Evolutionary conservation across 2,797 vertebrate genomes (phyloP).

Genomic region (Clarias fuscus): DNA sequence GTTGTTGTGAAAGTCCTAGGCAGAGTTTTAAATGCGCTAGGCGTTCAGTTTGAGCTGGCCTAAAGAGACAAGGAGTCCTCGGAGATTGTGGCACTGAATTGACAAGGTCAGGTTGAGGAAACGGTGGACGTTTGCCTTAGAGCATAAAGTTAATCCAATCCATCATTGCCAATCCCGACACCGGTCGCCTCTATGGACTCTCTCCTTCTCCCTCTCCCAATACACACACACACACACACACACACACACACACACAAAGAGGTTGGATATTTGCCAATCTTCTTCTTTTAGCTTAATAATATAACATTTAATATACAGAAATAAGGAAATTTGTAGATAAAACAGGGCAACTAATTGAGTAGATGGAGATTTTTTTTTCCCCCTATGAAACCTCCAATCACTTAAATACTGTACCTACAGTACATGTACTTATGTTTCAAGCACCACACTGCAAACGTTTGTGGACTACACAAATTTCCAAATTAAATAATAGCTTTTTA

Average conservation of each 20-base stretch:
- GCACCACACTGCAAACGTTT: too few species aligned
- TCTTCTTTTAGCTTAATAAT: neutral
- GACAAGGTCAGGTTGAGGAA: constrained; percentile 69
- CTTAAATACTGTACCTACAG: neutral
- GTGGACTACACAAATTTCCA: too few species aligned
- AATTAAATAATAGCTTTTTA: too few species aligned
- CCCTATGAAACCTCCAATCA: neutral
- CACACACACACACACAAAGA: neutral
- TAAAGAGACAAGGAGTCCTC: constrained; percentile 63
- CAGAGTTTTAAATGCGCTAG: neutral
- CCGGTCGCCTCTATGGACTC: constrained; percentile 46
- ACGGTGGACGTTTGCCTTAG: constrained; percentile 61
- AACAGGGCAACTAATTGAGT: neutral
- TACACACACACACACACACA: neutral
- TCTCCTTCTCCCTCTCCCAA: neutral
- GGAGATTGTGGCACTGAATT: constrained; percentile 65
- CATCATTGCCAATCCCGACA: constrained; percentile 58
- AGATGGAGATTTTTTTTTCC: neutral
- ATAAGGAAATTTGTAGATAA: neutral
- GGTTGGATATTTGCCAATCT: neutral
- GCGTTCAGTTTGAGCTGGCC: constrained; percentile 49
- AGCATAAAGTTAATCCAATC: constrained; percentile 62
- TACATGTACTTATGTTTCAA: neutral
- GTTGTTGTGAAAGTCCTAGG: neutral
- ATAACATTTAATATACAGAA: neutral